A percentile compares a stretch with the other conserved stretches of the same genome.
Conservation (phyloP, 2,797 vertebrate genomes). For the Mionectes olivaceus region DNA sequence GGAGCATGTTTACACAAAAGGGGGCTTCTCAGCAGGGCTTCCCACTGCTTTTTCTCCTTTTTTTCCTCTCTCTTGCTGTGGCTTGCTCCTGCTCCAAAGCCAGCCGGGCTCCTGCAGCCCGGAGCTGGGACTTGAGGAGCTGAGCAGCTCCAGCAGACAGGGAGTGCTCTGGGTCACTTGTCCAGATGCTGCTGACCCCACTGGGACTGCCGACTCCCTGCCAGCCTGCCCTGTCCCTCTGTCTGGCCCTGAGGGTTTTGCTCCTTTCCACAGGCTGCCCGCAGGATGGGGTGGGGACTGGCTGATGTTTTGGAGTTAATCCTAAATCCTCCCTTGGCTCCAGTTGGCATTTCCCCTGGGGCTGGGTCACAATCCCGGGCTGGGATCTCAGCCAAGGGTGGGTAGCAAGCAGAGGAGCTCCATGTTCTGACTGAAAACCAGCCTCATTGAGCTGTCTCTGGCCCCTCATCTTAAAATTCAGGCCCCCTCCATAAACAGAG, state of each 20-base stretch:
- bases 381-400: not conserved
- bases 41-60: slow-evolving; percentile 24
- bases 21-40: slow-evolving; percentile 57
- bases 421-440: not conserved
- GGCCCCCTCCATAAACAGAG: not conserved
- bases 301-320: not conserved
- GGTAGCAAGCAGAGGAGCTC: not conserved
- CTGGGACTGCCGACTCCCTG: not conserved
- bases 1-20: slow-evolving; percentile 65
- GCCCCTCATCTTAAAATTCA: not conserved
- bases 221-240: not conserved
- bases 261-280: not conserved
- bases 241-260: not conserved
- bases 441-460: not conserved
- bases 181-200: not conserved
- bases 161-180: not conserved
- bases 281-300: not conserved
- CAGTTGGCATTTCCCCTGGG: not conserved
- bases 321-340: not conserved
- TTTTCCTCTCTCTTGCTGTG: not conserved
- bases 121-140: not conserved
- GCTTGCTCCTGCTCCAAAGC: not conserved
- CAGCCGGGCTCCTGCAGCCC: not conserved
- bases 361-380: not conserved
- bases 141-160: not conserved